A percentile compares a stretch with the other conserved stretches of the same genome.
Conservation (phyloP, 2,888 invertebrate genomes). For the Drosophila ezoana region DNA sequence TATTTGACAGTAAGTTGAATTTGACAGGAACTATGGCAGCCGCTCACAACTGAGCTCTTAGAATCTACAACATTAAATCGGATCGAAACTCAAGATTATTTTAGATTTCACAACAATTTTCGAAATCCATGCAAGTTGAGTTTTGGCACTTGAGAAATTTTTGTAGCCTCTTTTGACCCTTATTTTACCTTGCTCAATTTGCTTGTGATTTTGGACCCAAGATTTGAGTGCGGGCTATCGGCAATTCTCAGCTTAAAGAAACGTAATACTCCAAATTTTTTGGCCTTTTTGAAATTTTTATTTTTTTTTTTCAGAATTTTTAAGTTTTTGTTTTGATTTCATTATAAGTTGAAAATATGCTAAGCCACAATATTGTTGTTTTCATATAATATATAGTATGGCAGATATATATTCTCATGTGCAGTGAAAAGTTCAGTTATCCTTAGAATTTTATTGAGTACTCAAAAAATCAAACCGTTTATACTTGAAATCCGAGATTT, state of each 20-base stretch:
- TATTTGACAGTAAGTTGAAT: not conserved
- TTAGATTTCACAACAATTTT: too few relatives aligned
- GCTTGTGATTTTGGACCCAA: too few relatives aligned
- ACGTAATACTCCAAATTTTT: slow-evolving; percentile 1
- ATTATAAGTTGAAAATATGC: slow-evolving; percentile 60
- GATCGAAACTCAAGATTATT: too few relatives aligned
- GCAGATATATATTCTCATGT: slow-evolving; percentile 35
- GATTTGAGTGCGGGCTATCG: too few relatives aligned
- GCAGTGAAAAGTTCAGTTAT: slow-evolving; percentile 28
- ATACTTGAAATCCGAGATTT: slow-evolving; percentile 38
- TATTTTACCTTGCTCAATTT: too few relatives aligned
- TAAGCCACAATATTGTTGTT: slow-evolving; percentile 24
- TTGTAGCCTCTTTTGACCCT: too few relatives aligned
- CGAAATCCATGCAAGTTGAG: not conserved
- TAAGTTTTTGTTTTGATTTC: slow-evolving; percentile 42
- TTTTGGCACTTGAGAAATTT: too few relatives aligned
- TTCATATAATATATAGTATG: slow-evolving; percentile 23
- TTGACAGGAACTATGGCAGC: not conserved
- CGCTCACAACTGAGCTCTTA: too few relatives aligned
- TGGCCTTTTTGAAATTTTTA: slow-evolving; percentile 66
- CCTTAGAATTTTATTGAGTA: slow-evolving; percentile 36
- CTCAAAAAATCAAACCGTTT: slow-evolving; percentile 40
- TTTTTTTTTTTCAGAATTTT: slow-evolving; percentile 29
- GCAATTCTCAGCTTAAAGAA: not conserved
- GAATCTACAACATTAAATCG: not conserved